A percentile compares a stretch with the other conserved stretches of the same genome.
Conservation (phyloP, 2,113 vertebrate species). For the Chloebia gouldiae region DNA sequence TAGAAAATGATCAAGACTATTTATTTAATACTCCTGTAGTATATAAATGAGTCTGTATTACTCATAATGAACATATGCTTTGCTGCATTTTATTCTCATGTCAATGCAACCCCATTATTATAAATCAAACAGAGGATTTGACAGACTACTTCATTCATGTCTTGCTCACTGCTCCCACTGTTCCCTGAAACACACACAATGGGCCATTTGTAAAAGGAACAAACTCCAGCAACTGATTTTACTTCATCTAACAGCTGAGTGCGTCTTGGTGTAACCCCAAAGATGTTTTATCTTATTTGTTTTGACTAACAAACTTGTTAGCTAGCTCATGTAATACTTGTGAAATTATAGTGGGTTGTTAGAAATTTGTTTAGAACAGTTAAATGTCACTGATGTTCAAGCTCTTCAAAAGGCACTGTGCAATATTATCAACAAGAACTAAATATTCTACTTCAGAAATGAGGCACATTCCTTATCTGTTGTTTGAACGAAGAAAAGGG, state of each 20-base stretch:
- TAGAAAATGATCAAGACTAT: background rate
- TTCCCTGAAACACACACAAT: background rate
- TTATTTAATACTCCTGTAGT: background rate
- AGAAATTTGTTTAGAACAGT: background rate
- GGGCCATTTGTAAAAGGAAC: background rate
- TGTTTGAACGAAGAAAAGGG: background rate
- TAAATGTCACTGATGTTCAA: background rate
- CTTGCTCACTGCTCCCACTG: background rate
- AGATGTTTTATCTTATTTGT: background rate
- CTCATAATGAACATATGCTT: background rate
- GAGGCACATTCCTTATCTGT: constrained; percentile 7
- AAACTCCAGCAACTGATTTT: background rate
- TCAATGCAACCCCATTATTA: constrained; percentile 28
- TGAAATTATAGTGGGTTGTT: background rate
- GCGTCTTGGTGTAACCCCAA: background rate
- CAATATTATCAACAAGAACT: background rate
- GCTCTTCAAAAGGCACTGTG: constrained; percentile 1
- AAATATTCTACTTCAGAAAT: background rate
- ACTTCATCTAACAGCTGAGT: background rate
- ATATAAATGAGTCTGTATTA: background rate
- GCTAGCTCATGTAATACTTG: background rate
- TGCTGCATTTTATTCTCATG: constrained; percentile 24
- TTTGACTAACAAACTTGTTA: background rate
- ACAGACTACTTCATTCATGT: background rate
- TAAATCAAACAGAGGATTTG: background rate